A percentile compares a stretch with the other conserved stretches of the same genome.
These are phyloP conservation scores for Lasioglossum zephyrum DNA, from an alignment of 2,888 invertebrate genomes.

Conservation along the genomic window DNA sequence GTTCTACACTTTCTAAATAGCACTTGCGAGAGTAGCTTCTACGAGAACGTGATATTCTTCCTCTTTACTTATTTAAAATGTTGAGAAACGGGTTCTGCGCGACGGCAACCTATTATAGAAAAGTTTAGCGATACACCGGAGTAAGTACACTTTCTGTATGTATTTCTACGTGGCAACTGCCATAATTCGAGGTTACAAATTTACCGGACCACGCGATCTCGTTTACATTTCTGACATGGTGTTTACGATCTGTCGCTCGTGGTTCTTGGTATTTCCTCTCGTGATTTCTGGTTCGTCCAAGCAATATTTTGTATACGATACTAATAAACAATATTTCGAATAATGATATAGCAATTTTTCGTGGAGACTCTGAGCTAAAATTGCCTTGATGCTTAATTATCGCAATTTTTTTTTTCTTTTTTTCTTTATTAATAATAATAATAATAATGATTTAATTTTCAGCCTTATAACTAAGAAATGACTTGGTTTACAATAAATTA, in stretches of 20 bases:
- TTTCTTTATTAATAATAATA: too few relatives aligned
- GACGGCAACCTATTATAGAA: slow-evolving; percentile 3
- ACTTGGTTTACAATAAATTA: too few relatives aligned
- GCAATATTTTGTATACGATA: too few relatives aligned
- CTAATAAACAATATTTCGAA: too few relatives aligned
- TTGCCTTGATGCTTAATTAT: too few relatives aligned
- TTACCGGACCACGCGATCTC: neutral
- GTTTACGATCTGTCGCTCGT: neutral
- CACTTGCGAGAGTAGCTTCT: slow-evolving; percentile 14
- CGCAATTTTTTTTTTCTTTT: neutral
- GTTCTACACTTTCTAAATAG: slow-evolving; percentile 14
- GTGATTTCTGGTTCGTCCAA: neutral
- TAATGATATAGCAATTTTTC: too few relatives aligned
- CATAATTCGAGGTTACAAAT: neutral
- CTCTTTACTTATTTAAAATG: slow-evolving; percentile 9
- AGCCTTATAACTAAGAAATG: too few relatives aligned
- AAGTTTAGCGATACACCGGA: slow-evolving; percentile 6
- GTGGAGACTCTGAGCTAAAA: too few relatives aligned
- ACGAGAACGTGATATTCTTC: slow-evolving; percentile 9
- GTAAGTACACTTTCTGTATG: neutral
- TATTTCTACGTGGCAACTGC: neutral
- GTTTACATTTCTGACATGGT: neutral
- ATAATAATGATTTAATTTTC: too few relatives aligned
- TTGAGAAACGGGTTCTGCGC: slow-evolving; percentile 5
- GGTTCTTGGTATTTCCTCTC: neutral